These are phyloP conservation scores for Hyles lineata DNA, from an alignment of 2,888 invertebrate genomes.

Conservation along the genomic window DNA sequence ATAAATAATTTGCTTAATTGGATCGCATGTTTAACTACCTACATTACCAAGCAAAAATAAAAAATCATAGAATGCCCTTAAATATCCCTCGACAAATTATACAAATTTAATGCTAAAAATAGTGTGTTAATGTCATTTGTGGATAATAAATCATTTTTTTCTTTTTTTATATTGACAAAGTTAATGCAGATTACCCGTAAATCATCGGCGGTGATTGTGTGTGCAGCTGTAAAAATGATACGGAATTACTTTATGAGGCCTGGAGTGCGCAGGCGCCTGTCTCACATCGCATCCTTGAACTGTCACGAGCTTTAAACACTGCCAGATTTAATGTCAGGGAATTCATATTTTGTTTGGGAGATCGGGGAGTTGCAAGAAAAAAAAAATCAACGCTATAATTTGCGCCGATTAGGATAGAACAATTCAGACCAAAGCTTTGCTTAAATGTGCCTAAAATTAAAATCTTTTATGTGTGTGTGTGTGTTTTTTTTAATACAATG, in stretches of 20 bases:
- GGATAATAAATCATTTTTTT: conserved; percentile 1
- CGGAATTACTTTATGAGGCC: conserved; percentile 31
- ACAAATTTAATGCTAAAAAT: neutral
- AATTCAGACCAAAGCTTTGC: neutral
- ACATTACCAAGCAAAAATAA: too few species aligned
- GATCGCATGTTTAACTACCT: too few species aligned
- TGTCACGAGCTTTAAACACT: conserved; percentile 56
- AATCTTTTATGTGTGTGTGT: too few species aligned
- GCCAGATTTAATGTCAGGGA: conserved; percentile 71
- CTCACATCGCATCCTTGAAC: conserved; percentile 33
- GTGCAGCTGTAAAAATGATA: conserved; percentile 79
- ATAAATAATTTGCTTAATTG: too few species aligned
- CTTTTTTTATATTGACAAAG: conserved; percentile 15
- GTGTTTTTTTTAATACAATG: neutral
- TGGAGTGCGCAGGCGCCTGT: conserved; percentile 32
- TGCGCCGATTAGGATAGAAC: neutral
- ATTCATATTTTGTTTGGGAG: conserved; percentile 41
- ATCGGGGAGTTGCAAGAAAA: neutral
- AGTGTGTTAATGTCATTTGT: neutral
- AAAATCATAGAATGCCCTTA: too few species aligned
- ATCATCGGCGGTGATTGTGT: conserved; percentile 52
- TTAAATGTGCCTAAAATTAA: too few species aligned
- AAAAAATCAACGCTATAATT: neutral
- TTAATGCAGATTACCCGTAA: conserved; percentile 36
- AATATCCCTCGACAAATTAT: neutral